Evolutionary conservation across 2,888 invertebrate genomes (phyloP), one percentile per base, ranked within the genome.

Genomic region (Harpagoxenus sublaevis): DNA sequence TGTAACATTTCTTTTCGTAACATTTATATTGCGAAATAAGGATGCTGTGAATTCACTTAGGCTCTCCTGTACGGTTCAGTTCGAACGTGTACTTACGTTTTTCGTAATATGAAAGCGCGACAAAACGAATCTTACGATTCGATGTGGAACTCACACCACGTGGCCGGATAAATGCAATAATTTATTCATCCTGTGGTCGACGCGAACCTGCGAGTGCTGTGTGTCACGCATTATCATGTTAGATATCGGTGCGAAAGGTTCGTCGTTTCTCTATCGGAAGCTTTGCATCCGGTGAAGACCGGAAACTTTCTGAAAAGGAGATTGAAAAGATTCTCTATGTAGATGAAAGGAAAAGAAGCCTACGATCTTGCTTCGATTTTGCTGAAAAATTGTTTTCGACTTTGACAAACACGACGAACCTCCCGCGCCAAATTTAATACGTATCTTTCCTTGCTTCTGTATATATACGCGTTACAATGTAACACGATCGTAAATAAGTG

Each of bases 111-210:
- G 18, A 28, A 65, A 51, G 12, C 75, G 75, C 75, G 63, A 71
- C 15, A 31, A 35, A 35, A 35, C 35, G 8, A 45, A 57, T 28
- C 35, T 70, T 35, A 35, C 35, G 35, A 35, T 45, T 45, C 66
- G 5, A 28, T 28, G 74, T 23, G 18, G 9, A 60, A 74, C 31
- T 74, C 28, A 57, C 28, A 60, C 45, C 74, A 60, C 45, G 57
- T 70, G 91, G 92, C 91, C 92, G 93, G 91, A 90, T 84, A 81
- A 66, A 90, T 90, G 92, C 92, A 92, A 93, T 93, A 92, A 93
- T 90, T 92, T 92, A 91, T 92, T 92, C 57, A 28, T 10, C 28
- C 39, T 39, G 39, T 5, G 55, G 62, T 48, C 62, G 31, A 70
- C 55, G 60, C 45, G 23, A 73, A 75, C 42, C 35, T n/a, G 53